Evolutionary conservation across 1,140 invertebrate genomes (phyloP).

Genomic region (Drosophila mauritiana): DNA sequence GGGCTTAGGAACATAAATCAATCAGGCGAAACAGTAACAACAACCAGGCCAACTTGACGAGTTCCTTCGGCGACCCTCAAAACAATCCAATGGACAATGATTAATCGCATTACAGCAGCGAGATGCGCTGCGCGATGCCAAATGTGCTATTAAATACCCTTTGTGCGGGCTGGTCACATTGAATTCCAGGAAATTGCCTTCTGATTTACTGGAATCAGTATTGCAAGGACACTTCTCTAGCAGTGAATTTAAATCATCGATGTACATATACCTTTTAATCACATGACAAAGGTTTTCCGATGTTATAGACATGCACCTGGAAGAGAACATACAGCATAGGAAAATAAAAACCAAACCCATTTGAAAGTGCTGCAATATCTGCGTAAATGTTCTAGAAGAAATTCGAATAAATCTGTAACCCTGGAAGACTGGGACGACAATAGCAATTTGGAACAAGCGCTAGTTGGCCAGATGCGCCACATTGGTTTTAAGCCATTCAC

Average conservation of each 20-base stretch:
- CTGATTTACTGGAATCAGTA: neutral
- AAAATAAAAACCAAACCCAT: too few species aligned
- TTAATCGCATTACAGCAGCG: constrained; percentile 62
- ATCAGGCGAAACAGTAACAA: constrained; percentile 67
- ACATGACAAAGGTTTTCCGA: too few species aligned
- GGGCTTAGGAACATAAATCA: constrained; percentile 77
- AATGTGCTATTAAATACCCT: constrained; percentile 63
- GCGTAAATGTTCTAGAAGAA: too few species aligned
- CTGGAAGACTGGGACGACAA: neutral
- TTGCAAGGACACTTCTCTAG: too few species aligned
- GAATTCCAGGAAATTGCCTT: constrained; percentile 3
- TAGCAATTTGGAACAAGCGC: neutral
- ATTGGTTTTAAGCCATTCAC: neutral
- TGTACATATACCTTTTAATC: too few species aligned
- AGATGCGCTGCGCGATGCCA: constrained; percentile 21
- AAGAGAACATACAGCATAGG: too few species aligned
- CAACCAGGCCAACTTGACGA: constrained; percentile 67
- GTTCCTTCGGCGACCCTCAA: constrained; percentile 57
- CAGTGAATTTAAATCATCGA: too few species aligned
- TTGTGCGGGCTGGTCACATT: constrained; percentile 8
- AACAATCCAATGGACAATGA: constrained; percentile 67
- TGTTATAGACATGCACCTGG: too few species aligned
- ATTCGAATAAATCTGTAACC: neutral
- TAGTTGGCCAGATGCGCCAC: neutral
- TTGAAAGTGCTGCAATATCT: too few species aligned